phyloP scores from a whole-genome alignment of 2,888 invertebrate genomes.

The Stratiomys singularior region DNA sequence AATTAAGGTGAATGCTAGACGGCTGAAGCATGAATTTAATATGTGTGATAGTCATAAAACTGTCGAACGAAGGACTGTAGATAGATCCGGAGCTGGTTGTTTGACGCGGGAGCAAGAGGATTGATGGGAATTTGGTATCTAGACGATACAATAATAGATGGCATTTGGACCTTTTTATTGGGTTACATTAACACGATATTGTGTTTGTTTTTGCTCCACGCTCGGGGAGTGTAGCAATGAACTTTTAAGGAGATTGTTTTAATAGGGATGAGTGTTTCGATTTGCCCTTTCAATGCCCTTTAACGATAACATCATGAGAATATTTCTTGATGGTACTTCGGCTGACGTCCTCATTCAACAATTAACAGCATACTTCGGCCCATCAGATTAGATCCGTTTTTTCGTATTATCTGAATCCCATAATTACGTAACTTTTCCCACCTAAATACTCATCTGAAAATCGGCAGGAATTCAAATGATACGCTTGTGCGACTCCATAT shows the following conservation, averaged over 20 bases:
- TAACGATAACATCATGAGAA: no score
- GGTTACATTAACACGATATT: neutral
- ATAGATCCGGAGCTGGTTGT: neutral
- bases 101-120: no score
- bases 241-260: neutral
- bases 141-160: constrained; percentile 14
- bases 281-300: neutral
- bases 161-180: constrained; percentile 10
- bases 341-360: no score
- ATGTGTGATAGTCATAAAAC: constrained; percentile 23
- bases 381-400: no score
- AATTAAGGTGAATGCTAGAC: constrained; percentile 29
- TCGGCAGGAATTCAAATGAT: no score
- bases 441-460: no score
- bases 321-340: no score
- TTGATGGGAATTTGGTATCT: no score
- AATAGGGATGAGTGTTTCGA: neutral
- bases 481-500: no score
- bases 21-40: constrained; percentile 15
- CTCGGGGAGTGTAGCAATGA: neutral
- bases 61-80: neutral
- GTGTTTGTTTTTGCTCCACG: neutral
- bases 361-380: no score
- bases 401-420: no score
- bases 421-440: no score